Percentiles rank a stretch among this genome's conserved stretches.
These are phyloP conservation scores for Plutomurus gul DNA, from an alignment of 1,140 invertebrate species.

Conservation along the genomic window DNA sequence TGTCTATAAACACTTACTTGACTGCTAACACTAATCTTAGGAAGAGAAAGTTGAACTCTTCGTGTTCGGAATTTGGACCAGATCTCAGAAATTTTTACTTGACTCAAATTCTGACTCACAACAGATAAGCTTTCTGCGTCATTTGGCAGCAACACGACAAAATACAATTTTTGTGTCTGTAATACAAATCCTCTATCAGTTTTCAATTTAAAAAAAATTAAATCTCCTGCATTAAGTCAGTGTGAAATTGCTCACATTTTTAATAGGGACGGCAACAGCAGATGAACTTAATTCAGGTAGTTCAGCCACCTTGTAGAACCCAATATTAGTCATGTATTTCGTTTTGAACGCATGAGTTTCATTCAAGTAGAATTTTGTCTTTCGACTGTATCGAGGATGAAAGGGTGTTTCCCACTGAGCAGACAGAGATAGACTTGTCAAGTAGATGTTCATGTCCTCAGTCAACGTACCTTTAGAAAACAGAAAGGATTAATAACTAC, in stretches of 20 bases:
- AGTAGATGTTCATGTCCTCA: conserved; percentile 38
- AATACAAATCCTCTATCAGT: neutral
- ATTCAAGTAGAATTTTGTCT: conserved; percentile 46
- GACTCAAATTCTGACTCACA: neutral
- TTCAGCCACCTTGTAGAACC: conserved; percentile 46
- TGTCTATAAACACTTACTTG: conserved; percentile 33
- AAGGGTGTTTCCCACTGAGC: conserved; percentile 50
- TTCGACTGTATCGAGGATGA: conserved; percentile 40
- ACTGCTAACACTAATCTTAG: conserved; percentile 43
- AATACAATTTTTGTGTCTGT: conserved; percentile 29
- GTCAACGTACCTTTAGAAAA: neutral
- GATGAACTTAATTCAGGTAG: conserved; percentile 42
- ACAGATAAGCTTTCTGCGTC: neutral
- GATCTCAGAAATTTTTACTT: neutral
- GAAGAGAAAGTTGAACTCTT: conserved; percentile 36
- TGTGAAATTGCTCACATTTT: conserved; percentile 36
- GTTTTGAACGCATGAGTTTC: conserved; percentile 49
- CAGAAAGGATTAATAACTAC: no score
- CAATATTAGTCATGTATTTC: conserved; percentile 47
- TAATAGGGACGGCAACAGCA: conserved; percentile 43
- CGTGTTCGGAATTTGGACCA: conserved; percentile 15
- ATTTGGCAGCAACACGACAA: conserved; percentile 22
- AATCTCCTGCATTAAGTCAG: no score
- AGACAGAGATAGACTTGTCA: conserved; percentile 39
- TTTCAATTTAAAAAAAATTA: neutral